Base-by-base conservation (phyloP, 2,888 invertebrate genomes). In the Belgica antarctica region DNA sequence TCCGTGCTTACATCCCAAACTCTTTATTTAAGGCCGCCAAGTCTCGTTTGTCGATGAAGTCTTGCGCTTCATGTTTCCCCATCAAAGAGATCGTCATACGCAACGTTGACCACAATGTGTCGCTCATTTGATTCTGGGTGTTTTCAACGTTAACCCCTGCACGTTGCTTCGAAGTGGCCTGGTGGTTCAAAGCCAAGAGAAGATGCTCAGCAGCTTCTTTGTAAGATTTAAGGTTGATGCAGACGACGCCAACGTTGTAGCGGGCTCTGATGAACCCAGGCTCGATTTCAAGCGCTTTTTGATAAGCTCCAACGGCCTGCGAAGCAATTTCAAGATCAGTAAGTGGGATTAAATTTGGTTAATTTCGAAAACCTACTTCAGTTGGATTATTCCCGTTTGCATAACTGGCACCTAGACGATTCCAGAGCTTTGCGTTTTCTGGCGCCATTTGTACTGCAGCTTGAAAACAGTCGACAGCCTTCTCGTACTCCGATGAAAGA, bases 181-280 rank as follows among this genome's bases (percentile, higher is more conserved):
- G 98, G 79, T 96, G 90, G 79, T 94, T 96, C 36, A 99, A 81
- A 0, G 97, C 96, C 2, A 90, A 89, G 62, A 98, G 79, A 75
- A 99, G 90, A 82, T 99, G 98, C 78, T 97, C 96, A 12, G 92
- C 93, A 4, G 98, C 96, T 82, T 98, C 92, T 76, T 89, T 95
- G 77, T 97, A 91, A 57, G 95, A 94, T 74, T 91, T 89, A 59
- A 99, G 84, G 81, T 97, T 97, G 81, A 98, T 93, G 78, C 98
- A 99, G 71, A 96, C 94, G 70, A 99, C 96, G 25, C 97, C 98
- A 71, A 99, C 89, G 82, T 99, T 99, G 78, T 96, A 99, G 72
- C 99, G 85, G 5, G 97, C 96, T 71, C 99, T 85, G 72, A 99
- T 94, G 79, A 94, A 99, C 1, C 97, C 97, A 4, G 99, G 99